These are phyloP conservation scores for Perccottus glenii DNA, from an alignment of 2,113 vertebrate species.

Conservation along the genomic window DNA sequence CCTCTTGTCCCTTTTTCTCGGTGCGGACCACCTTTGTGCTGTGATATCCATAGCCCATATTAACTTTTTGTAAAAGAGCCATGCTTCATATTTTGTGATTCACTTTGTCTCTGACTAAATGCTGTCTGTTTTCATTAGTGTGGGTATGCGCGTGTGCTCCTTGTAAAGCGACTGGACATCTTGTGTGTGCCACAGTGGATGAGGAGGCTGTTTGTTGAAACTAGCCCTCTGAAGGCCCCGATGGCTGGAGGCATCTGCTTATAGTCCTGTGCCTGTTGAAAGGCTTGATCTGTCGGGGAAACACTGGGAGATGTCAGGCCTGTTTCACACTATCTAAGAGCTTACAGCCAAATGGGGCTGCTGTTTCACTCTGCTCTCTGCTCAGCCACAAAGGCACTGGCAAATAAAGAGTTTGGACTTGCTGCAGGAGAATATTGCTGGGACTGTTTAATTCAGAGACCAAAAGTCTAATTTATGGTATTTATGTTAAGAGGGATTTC, in stretches of 20 bases:
- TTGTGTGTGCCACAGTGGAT: conserved; percentile 47
- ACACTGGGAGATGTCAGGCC: conserved; percentile 68
- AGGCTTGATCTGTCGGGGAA: conserved; percentile 65
- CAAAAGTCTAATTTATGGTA: conserved; percentile 9
- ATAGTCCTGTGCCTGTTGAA: conserved; percentile 63
- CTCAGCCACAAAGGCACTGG: conserved; percentile 28
- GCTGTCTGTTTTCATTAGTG: conserved; percentile 79
- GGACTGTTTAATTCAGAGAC: not conserved
- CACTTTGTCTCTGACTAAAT: conserved; percentile 79
- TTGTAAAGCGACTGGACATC: conserved; percentile 54
- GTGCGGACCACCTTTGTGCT: conserved; percentile 54
- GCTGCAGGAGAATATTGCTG: conserved; percentile 41
- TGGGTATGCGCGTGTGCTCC: conserved; percentile 58
- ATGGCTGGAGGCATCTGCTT: conserved; percentile 61
- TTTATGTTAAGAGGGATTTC: not conserved
- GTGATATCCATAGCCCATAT: conserved; percentile 68
- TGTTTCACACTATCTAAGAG: conserved; percentile 55
- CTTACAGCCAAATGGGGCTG: conserved; percentile 52
- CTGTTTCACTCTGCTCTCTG: conserved; percentile 16
- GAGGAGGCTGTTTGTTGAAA: conserved; percentile 58
- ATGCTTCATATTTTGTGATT: conserved; percentile 77
- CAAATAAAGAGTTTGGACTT: conserved; percentile 38
- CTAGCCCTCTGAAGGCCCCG: conserved; percentile 53
- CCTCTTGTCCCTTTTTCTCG: conserved; percentile 60
- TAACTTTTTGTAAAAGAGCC: conserved; percentile 69